Conservation (phyloP, 92 coral and sea anemone genomes). For the Hydrozoanthus gracilis region DNA sequence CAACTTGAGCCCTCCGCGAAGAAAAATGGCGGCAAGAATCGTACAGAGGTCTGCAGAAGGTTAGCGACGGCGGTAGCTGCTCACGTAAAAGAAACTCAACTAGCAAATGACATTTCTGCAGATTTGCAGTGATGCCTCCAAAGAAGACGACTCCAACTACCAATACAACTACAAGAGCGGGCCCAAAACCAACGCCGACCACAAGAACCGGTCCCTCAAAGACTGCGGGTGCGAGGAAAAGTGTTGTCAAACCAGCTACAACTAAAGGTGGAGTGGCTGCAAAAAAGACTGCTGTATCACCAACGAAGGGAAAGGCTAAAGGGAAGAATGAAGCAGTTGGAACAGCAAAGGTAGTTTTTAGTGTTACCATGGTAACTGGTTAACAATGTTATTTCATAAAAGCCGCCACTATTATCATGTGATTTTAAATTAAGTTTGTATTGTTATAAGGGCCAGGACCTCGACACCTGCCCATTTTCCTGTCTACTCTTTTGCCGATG, state of each 20-base stretch:
- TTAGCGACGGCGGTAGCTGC: neutral
- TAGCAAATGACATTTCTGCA: neutral
- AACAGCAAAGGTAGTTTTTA: constrained; percentile 2
- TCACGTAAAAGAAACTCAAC: neutral
- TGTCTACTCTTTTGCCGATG: too few relatives aligned
- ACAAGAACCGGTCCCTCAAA: constrained; percentile 49
- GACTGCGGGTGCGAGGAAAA: constrained; percentile 42
- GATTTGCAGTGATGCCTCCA: constrained; percentile 70
- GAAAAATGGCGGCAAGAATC: constrained; percentile 36
- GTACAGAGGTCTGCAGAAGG: neutral
- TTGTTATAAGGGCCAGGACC: too few relatives aligned
- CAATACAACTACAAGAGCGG: constrained; percentile 60
- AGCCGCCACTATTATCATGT: too few relatives aligned
- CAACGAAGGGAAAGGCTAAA: constrained; percentile 64
- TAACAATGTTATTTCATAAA: too few relatives aligned
- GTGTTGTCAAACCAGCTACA: constrained; percentile 14
- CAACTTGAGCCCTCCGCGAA: neutral
- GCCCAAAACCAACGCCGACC: constrained; percentile 55
- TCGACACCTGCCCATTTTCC: too few relatives aligned
- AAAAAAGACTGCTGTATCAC: constrained; percentile 59
- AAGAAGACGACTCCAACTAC: constrained; percentile 69
- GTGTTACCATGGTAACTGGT: constrained; percentile 42
- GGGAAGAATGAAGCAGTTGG: constrained; percentile 56
- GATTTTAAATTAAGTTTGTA: too few relatives aligned
- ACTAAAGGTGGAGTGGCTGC: neutral